Percentiles rank a stretch among this genome's conserved stretches.
Conservation (phyloP, 2,888 invertebrate species). For the Erebia aethiops region DNA sequence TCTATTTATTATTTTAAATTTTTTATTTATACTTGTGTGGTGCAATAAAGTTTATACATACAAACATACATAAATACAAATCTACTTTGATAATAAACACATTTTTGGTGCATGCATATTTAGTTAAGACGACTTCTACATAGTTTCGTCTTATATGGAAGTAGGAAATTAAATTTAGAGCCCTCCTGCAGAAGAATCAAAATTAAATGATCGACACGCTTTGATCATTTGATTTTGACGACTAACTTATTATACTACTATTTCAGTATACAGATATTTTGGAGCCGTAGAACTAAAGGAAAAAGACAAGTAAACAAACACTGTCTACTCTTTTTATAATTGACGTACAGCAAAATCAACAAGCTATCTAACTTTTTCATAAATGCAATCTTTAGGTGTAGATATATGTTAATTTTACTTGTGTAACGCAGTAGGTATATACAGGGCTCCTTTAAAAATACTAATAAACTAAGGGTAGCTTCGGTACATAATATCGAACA, state of each 20-base stretch:
- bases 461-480: too few relatives aligned
- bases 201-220: constrained; percentile 56
- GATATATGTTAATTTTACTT: not conserved
- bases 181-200: constrained; percentile 36
- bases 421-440: not conserved
- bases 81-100: too few relatives aligned
- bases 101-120: too few relatives aligned
- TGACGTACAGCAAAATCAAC: not conserved
- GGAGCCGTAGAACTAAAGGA: not conserved
- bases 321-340: not conserved
- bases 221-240: constrained; percentile 58
- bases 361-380: not conserved
- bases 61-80: too few relatives aligned
- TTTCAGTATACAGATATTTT: not conserved
- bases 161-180: not conserved
- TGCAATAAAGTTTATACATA: too few relatives aligned
- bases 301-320: too few relatives aligned
- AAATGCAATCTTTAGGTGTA: not conserved
- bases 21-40: too few relatives aligned
- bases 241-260: constrained; percentile 6
- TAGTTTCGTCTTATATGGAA: not conserved
- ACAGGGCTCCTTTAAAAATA: too few relatives aligned
- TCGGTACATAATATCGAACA: too few relatives aligned
- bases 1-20: too few relatives aligned
- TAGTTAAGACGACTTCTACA: not conserved